These are phyloP conservation scores for Hirundo rustica DNA, from an alignment of 2,797 vertebrate genomes.

Conservation along the genomic window DNA sequence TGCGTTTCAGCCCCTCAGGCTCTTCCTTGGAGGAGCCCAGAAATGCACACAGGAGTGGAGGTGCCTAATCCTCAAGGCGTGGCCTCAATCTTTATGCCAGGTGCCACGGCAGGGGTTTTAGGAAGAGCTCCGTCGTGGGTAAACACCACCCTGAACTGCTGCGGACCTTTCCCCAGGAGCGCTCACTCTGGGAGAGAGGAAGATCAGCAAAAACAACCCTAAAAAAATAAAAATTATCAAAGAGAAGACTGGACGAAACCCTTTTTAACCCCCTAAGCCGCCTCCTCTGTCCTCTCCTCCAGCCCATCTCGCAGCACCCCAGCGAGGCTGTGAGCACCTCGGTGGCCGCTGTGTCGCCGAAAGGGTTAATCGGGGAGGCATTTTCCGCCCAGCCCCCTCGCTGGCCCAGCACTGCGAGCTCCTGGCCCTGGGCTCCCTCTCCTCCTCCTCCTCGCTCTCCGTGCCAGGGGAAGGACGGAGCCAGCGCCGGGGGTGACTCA, in stretches of 20 bases:
- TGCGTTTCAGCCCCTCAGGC: fast-evolving
- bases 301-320: background rate
- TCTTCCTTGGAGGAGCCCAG: background rate
- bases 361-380: background rate
- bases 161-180: background rate
- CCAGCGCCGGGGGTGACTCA: background rate
- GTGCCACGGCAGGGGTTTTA: background rate
- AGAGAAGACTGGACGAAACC: background rate
- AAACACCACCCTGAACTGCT: background rate
- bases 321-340: background rate
- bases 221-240: background rate
- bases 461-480: background rate
- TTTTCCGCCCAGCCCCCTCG: background rate
- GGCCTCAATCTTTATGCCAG: background rate
- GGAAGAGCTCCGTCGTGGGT: background rate
- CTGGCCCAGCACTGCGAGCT: background rate
- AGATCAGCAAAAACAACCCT: background rate
- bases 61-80: background rate
- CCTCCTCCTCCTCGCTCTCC: background rate
- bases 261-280: background rate
- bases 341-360: background rate
- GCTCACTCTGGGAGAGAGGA: background rate
- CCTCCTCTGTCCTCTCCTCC: background rate
- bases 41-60: background rate
- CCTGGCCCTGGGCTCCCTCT: conserved; percentile 16